Evolutionary conservation across 2,888 invertebrate genomes (phyloP), one percentile per base, ranked within the genome.

Genomic region (Ommatoiulus sabulosus): DNA sequence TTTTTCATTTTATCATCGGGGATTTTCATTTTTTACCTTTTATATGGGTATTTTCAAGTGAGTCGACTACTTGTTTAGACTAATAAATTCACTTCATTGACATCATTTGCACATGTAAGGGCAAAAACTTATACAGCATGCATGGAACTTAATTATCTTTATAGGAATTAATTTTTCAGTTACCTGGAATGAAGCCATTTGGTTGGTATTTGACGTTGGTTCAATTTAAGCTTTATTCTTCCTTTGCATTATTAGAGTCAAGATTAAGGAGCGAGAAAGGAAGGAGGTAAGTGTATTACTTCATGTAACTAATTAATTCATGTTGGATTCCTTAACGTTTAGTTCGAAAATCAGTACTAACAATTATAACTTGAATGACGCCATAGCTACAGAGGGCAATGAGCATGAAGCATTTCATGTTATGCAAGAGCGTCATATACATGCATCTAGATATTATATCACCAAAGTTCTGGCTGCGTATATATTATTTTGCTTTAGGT

Each of bases 201-300:
- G 98, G 98, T 86, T 96, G 98, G 96, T 98, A 97, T 92, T 94
- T 99, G 90, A 99, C 99, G 0, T 93, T 98, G 89, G 94, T 98
- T 20, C 98, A 99, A 93, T 99, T 99, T 94, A 94, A 95, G 24
- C 96, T 96, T 91, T 99, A 98, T 91, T 95, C 96, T 89, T 90
- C 95, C 44, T 96, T 98, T 92, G 97, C 97, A 89, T 94, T 95
- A 90, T 92, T 95, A 86, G 98, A 99, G 93, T 94, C 95, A 89
- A 92, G 94, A 92, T 92, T 95, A 91, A 93, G 94, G 92, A 93
- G 94, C 91, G 94, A 95, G 89, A 94, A 94, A 85, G 89, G 88
- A 43, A 91, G 94, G 91, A 93, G 92, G 94, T 94, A 91, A 43
- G 7, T 86, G 43, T 86, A 24, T 43, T n/a, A 24, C 43, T 86